Evolutionary conservation across 2,113 vertebrate species (phyloP).

Genomic region (Gadus chalcogrammus): DNA sequence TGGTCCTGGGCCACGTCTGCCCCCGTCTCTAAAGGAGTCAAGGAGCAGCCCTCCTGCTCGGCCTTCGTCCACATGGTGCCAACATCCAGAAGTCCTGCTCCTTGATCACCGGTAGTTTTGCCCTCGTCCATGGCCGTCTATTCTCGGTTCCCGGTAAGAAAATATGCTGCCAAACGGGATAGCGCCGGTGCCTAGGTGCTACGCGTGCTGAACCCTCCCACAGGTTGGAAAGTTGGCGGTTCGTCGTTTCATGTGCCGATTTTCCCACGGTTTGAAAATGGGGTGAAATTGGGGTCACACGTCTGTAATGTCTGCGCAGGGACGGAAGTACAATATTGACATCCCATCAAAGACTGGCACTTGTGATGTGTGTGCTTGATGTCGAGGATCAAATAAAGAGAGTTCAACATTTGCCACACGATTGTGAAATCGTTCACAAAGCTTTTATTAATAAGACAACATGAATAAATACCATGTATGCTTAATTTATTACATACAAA

Average conservation of each 20-base stretch:
- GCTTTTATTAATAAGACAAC: no score
- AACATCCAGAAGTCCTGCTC: background rate
- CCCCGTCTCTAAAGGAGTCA: background rate
- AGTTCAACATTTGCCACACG: background rate
- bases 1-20: background rate
- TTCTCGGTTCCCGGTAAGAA: background rate
- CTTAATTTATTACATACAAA: no score
- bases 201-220: conserved; percentile 32
- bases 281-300: conserved; percentile 35
- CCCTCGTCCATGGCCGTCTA: background rate
- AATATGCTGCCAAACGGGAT: background rate
- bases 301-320: background rate
- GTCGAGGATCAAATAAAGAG: background rate
- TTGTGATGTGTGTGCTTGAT: background rate
- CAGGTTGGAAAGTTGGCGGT: background rate
- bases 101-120: background rate
- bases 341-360: no score
- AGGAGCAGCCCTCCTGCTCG: background rate
- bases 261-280: conserved; percentile 24
- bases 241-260: conserved; percentile 36
- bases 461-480: no score
- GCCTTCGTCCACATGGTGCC: background rate
- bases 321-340: background rate
- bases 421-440: background rate
- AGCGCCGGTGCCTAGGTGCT: conserved; percentile 44